These are phyloP conservation scores for Nesidiocoris tenuis DNA, from an alignment of 2,888 invertebrate genomes.

Conservation along the genomic window DNA sequence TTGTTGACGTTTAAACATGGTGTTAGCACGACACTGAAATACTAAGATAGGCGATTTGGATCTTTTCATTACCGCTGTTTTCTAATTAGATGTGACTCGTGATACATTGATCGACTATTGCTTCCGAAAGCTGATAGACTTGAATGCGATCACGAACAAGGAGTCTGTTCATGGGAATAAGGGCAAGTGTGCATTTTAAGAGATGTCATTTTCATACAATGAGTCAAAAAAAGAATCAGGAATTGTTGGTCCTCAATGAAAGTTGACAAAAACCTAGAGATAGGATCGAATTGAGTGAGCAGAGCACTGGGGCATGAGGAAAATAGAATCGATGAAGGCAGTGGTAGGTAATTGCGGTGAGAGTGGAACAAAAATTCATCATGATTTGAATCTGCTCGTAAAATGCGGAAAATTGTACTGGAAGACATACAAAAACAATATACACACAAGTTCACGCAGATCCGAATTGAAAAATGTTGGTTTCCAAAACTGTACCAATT, in stretches of 20 bases:
- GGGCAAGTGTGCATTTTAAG: slow-evolving; percentile 18
- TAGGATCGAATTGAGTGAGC: slow-evolving; percentile 7
- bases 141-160: slow-evolving; percentile 4
- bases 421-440: slow-evolving; percentile 37
- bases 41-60: slow-evolving; percentile 31
- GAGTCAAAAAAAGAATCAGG: slow-evolving; percentile 5
- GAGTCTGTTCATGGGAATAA: slow-evolving; percentile 15
- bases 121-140: neutral
- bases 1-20: slow-evolving; percentile 33
- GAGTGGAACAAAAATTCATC: slow-evolving; percentile 12
- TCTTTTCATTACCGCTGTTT: slow-evolving; percentile 29
- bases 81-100: slow-evolving; percentile 20
- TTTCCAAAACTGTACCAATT: slow-evolving; percentile 30
- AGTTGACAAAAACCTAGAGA: slow-evolving; percentile 17
- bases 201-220: neutral
- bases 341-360: slow-evolving; percentile 7
- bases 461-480: slow-evolving; percentile 31
- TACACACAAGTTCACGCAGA: slow-evolving; percentile 30
- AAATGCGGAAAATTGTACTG: slow-evolving; percentile 18
- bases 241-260: slow-evolving; percentile 39
- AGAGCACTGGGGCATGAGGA: slow-evolving; percentile 1
- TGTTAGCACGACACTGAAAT: slow-evolving; percentile 34
- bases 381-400: neutral
- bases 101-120: slow-evolving; percentile 8
- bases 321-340: no score